A percentile compares a stretch with the other conserved stretches of the same genome.
phyloP scores from a whole-genome alignment of 2,113 vertebrate genomes.

The Lepus americanus region DNA sequence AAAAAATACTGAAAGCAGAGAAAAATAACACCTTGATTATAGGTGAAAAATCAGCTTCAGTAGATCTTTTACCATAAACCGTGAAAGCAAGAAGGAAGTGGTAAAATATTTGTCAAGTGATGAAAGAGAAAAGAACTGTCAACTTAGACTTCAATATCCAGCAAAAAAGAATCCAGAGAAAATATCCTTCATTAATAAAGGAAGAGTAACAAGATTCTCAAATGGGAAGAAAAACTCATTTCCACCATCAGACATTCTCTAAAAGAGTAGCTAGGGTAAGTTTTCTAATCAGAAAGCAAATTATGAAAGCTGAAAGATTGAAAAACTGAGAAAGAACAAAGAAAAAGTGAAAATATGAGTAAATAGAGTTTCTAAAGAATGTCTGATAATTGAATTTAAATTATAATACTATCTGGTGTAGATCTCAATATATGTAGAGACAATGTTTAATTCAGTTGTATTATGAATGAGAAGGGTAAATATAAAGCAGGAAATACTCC shows the following conservation, averaged over 20 bases:
- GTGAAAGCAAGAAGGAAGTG: not conserved
- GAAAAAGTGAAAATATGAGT: not conserved
- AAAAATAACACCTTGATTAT: not conserved
- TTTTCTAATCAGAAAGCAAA: not conserved
- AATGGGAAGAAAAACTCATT: not conserved
- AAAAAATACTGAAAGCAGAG: not conserved
- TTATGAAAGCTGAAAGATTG: not conserved
- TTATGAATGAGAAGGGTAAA: not conserved
- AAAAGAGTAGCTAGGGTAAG: not conserved
- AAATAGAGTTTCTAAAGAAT: not conserved
- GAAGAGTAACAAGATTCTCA: not conserved
- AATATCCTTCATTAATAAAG: not conserved
- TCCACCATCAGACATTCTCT: not conserved
- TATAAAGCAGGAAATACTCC: not conserved
- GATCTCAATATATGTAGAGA: not conserved
- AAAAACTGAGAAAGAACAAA: not conserved
- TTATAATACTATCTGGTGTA: not conserved
- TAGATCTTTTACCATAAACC: not conserved
- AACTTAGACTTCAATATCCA: not conserved
- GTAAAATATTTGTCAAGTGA: not conserved
- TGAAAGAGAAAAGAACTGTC: not conserved
- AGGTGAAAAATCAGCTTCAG: not conserved
- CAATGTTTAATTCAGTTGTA: not conserved
- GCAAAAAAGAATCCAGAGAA: not conserved
- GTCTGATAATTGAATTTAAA: not conserved